A percentile compares a stretch with the other conserved stretches of the same genome.
Evolutionary conservation across 2,797 vertebrate genomes (phyloP).

Genomic region (Myotis daubentonii): DNA sequence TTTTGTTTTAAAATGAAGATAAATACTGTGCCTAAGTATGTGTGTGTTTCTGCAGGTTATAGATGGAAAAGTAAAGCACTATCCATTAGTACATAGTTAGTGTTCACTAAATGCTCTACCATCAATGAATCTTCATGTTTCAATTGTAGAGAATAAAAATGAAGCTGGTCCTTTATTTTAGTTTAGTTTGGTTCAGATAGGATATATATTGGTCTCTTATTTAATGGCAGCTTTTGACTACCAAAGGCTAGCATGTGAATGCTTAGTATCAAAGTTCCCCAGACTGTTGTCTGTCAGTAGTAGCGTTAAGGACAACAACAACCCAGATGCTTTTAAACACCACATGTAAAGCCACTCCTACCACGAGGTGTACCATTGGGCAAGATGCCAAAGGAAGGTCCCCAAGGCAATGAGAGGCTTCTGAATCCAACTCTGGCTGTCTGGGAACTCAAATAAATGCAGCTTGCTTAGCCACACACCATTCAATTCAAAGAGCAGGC

Average conservation of each 20-base stretch:
- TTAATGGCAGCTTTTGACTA: conserved; percentile 73
- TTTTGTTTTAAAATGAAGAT: neutral
- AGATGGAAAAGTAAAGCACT: neutral
- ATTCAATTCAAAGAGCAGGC: conserved; percentile 86
- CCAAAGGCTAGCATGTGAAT: conserved; percentile 71
- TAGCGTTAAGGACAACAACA: conserved; percentile 79
- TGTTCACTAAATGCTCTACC: neutral
- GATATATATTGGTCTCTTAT: conserved; percentile 60
- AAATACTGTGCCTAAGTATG: neutral
- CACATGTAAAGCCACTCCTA: conserved; percentile 80
- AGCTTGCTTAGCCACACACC: conserved; percentile 87
- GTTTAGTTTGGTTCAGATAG: conserved; percentile 45
- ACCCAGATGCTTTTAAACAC: conserved; percentile 85
- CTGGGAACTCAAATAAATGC: conserved; percentile 83
- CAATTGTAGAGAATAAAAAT: conserved; percentile 36
- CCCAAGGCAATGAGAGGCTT: conserved; percentile 85
- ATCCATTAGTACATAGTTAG: neutral
- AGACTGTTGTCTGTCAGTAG: conserved; percentile 82
- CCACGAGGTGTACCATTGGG: conserved; percentile 80
- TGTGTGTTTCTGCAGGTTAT: neutral
- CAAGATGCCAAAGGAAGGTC: conserved; percentile 82
- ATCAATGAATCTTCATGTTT: neutral
- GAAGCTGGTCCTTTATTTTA: conserved; percentile 47
- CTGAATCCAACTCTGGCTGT: conserved; percentile 89
- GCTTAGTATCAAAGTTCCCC: conserved; percentile 74